A percentile compares a stretch with the other conserved stretches of the same genome.
Evolutionary conservation across 1,140 invertebrate species (phyloP).

Genomic region (Gonatopus flavifemur): DNA sequence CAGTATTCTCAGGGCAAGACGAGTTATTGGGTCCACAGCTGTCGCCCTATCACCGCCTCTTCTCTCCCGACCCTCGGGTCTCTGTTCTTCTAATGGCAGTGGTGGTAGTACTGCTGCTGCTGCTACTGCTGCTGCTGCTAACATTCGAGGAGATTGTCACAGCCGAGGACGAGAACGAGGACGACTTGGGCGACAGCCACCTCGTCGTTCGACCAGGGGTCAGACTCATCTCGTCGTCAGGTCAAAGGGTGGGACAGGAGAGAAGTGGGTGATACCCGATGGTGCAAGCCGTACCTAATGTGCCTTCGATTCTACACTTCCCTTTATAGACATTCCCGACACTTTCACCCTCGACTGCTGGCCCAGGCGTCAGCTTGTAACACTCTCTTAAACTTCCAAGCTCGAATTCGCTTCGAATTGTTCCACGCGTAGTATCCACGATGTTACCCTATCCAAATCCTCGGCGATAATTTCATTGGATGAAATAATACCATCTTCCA

Average conservation of each 20-base stretch:
- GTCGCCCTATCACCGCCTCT: slow-evolving; percentile 37
- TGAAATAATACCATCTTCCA: neutral
- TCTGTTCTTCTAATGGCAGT: too few species aligned
- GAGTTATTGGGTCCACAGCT: slow-evolving; percentile 58
- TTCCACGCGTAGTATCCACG: too few species aligned
- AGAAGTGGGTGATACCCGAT: slow-evolving; percentile 44
- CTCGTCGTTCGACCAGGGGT: slow-evolving; percentile 41
- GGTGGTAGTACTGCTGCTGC: too few species aligned
- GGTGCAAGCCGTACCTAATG: slow-evolving; percentile 20
- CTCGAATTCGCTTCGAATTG: too few species aligned
- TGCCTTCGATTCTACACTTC: neutral
- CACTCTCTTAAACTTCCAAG: slow-evolving; percentile 59
- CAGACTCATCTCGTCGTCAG: slow-evolving; percentile 49
- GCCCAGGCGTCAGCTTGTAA: slow-evolving; percentile 56
- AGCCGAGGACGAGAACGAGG: too few species aligned
- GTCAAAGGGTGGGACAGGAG: too few species aligned
- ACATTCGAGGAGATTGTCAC: slow-evolving; percentile 54
- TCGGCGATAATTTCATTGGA: too few species aligned
- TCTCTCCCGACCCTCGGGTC: too few species aligned
- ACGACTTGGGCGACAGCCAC: too few species aligned
- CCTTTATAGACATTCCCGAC: neutral
- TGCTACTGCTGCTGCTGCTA: too few species aligned
- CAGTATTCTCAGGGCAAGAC: slow-evolving; percentile 15
- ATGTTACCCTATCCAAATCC: too few species aligned
- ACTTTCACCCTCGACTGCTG: slow-evolving; percentile 22